Evolutionary conservation across 1,140 invertebrate species (phyloP).

Genomic region (Ericerus pela): DNA sequence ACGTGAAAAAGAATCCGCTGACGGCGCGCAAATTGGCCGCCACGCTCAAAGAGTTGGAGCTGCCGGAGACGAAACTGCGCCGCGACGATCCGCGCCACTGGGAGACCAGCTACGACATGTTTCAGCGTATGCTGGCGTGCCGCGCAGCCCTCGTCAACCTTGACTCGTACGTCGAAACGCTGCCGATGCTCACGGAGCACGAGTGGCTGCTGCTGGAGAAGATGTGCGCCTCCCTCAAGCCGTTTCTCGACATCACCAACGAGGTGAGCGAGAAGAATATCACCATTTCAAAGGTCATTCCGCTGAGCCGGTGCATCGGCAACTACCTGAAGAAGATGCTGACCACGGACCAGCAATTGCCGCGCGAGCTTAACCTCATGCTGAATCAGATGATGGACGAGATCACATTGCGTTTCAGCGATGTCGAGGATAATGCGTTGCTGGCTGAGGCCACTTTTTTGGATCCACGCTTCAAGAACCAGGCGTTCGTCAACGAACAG

Average conservation of each 20-base stretch:
- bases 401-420: background rate
- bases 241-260: conserved; percentile 5
- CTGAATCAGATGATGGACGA: conserved; percentile 2
- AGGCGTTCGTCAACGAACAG: conserved; percentile 19
- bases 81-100: conserved; percentile 26
- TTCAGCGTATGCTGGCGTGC: conserved; percentile 3
- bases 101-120: conserved; percentile 28
- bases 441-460: conserved; percentile 24
- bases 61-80: conserved; percentile 24
- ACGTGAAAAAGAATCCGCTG: conserved; percentile 22
- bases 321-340: conserved; percentile 9
- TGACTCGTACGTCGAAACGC: background rate
- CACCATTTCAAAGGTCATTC: conserved; percentile 13
- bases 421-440: conserved; percentile 1
- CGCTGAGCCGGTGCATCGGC: conserved; percentile 7
- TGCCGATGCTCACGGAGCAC: background rate
- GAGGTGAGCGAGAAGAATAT: conserved; percentile 14
- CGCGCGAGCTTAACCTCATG: background rate
- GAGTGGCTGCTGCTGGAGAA: conserved; percentile 11
- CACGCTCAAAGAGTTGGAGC: conserved; percentile 19
- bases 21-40: conserved; percentile 17
- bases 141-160: background rate
- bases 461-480: conserved; percentile 27
- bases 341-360: background rate
- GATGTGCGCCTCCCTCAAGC: conserved; percentile 7